Conservation (phyloP, 23 tunicate species). For the Ascidia mentula region DNA sequence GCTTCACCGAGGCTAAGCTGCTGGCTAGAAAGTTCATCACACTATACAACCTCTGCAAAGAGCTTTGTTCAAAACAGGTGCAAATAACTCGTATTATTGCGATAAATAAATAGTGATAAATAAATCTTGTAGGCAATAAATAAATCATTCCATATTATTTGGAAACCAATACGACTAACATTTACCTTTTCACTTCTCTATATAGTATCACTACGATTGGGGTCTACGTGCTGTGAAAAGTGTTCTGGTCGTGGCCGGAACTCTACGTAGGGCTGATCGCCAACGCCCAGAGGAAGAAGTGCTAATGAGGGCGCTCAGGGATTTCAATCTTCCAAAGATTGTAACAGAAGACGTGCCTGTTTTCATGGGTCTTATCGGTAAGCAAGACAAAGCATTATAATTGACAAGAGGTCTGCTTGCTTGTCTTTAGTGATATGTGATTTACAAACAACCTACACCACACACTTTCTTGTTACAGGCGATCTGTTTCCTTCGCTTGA, state of each 20-base stretch:
- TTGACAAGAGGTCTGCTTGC: neutral
- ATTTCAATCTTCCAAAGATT: constrained; percentile 90
- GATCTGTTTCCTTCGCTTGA: constrained; percentile 83
- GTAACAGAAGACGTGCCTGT: constrained; percentile 92
- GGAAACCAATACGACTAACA: neutral
- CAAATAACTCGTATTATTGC: neutral
- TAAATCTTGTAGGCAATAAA: too few relatives aligned
- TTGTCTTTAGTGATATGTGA: neutral
- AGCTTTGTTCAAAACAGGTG: constrained; percentile 90
- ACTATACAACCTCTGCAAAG: constrained; percentile 84
- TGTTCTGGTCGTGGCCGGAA: constrained; percentile 88
- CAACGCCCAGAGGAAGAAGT: constrained; percentile 90
- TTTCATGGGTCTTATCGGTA: constrained; percentile 91
- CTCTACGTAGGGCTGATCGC: constrained; percentile 64
- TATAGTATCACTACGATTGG: constrained; percentile 90
- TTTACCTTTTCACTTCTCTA: neutral
- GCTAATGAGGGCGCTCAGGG: constrained; percentile 85
- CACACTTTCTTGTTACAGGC: constrained; percentile 21
- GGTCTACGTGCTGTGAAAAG: constrained; percentile 92
- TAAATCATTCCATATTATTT: too few relatives aligned
- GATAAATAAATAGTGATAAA: too few relatives aligned
- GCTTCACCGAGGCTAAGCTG: constrained; percentile 82
- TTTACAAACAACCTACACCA: neutral
- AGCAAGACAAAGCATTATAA: neutral
- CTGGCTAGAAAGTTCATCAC: constrained; percentile 90